Evolutionary conservation across 2,888 invertebrate genomes (phyloP), one percentile per base, ranked within the genome.

Genomic region (Xestia c-nigrum): DNA sequence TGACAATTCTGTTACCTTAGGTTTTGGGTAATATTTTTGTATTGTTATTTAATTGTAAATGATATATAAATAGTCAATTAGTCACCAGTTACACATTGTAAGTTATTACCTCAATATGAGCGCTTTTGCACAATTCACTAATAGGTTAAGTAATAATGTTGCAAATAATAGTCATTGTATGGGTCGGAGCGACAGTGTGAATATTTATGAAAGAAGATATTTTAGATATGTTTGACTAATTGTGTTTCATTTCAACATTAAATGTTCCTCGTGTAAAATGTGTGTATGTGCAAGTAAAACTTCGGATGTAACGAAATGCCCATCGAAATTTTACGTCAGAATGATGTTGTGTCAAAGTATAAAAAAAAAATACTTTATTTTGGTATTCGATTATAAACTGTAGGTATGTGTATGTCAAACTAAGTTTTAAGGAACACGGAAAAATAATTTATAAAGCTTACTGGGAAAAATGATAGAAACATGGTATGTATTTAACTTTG

Each of bases 101-200:
- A 96, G 94, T 95, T 95, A 95, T 95, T 96, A 96, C 96, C 96
- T 96, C 96, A 95, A 91, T 93, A 92, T 93, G 95, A 95, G 95
- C 95, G 96, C 95, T 96, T 95, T 95, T 95, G 96, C 96, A 96
- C 96, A 94, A 94, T 95, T 93, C 95, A 95, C 96, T 94, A 93
- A 88, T 91, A 93, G 89, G n/a, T 78, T 88, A 85, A 91, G 90
- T 88, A 85, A 85, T 90, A 86, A 88, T 89, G 85, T 91, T 94
- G 95, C 94, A 94, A 93, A 94, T 94, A 94, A 91, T 91, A 90
- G 91, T 90, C 91, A 87, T 87, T 82, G 86, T 87, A 85, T 81
- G 86, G 69, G 80, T 82, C 78, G 47, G 64, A 80, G 67, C 72
- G 81, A 79, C 76, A 67, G 78, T 68, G 83, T 84, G 83, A 57